Evolutionary conservation across 2,888 invertebrate species (phyloP).

Genomic region (Heliothis peltigera): DNA sequence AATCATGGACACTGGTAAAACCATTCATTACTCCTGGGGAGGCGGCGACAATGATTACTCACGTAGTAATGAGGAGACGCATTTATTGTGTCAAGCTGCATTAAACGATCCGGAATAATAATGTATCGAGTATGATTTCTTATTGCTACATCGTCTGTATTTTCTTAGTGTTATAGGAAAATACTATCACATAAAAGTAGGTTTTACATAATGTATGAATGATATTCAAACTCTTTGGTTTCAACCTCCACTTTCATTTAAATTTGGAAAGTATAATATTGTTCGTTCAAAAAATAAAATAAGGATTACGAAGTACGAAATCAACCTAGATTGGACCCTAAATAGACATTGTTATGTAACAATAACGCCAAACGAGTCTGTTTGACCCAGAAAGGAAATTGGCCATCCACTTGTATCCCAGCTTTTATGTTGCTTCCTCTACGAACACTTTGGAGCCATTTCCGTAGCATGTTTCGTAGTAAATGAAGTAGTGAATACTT

Average conservation of each 20-base stretch:
- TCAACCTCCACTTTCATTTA: no score
- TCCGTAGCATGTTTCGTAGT: slow-evolving; percentile 23
- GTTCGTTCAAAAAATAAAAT: not conserved
- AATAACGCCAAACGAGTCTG: slow-evolving; percentile 1
- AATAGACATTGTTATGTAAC: not conserved
- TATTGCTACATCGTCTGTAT: not conserved
- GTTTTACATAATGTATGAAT: not conserved
- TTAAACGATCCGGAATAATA: slow-evolving; percentile 14
- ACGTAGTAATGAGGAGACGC: slow-evolving; percentile 36
- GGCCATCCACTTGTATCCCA: slow-evolving; percentile 12
- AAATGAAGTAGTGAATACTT: slow-evolving; percentile 13
- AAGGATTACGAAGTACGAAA: not conserved
- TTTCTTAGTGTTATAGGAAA: not conserved
- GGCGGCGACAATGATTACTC: slow-evolving; percentile 41
- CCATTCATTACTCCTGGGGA: slow-evolving; percentile 47
- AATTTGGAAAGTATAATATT: no score
- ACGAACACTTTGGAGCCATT: slow-evolving; percentile 38
- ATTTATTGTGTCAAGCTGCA: slow-evolving; percentile 21
- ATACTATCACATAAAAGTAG: not conserved
- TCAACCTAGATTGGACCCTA: slow-evolving; percentile 1
- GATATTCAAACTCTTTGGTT: no score
- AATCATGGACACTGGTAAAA: slow-evolving; percentile 44
- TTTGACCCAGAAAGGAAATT: slow-evolving; percentile 33
- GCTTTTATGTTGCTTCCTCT: slow-evolving; percentile 27
- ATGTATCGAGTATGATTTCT: slow-evolving; percentile 5